Conservation (phyloP, 1,140 invertebrate species). For the Drosophila lacertosa region DNA sequence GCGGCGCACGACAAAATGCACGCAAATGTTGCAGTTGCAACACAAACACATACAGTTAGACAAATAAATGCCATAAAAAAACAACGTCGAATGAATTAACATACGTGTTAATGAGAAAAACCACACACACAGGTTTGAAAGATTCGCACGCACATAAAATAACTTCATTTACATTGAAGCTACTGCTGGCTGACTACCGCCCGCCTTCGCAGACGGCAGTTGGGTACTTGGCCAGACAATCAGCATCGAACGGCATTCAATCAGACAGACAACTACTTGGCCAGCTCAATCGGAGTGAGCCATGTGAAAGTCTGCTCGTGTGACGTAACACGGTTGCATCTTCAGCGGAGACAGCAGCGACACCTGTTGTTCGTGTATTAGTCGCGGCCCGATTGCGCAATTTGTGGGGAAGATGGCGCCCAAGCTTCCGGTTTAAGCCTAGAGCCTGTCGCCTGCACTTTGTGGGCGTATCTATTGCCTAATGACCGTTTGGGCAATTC, state of each 20-base stretch:
- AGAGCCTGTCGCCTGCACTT: background rate
- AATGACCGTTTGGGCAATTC: background rate
- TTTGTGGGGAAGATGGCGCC: constrained; percentile 68
- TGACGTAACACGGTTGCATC: constrained; percentile 74
- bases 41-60: constrained; percentile 15
- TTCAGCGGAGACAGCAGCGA: constrained; percentile 27
- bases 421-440: constrained; percentile 51
- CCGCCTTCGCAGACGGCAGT: background rate
- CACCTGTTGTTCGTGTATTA: constrained; percentile 28
- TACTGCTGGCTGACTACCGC: constrained; percentile 3
- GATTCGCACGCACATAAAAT: constrained; percentile 71
- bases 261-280: background rate
- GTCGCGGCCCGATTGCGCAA: constrained; percentile 67
- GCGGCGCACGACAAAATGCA: constrained; percentile 55
- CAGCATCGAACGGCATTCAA: constrained; percentile 1
- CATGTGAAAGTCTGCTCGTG: constrained; percentile 40
- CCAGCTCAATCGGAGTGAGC: background rate
- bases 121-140: constrained; percentile 21
- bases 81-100: constrained; percentile 60
- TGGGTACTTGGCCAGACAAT: constrained; percentile 8
- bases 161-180: constrained; percentile 52
- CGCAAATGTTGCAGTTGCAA: constrained; percentile 32
- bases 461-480: constrained; percentile 24
- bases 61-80: constrained; percentile 46
- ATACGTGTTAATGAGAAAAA: constrained; percentile 69